These are phyloP conservation scores for Magallana nippona DNA, from an alignment of 2,888 invertebrate genomes.

Conservation along the genomic window DNA sequence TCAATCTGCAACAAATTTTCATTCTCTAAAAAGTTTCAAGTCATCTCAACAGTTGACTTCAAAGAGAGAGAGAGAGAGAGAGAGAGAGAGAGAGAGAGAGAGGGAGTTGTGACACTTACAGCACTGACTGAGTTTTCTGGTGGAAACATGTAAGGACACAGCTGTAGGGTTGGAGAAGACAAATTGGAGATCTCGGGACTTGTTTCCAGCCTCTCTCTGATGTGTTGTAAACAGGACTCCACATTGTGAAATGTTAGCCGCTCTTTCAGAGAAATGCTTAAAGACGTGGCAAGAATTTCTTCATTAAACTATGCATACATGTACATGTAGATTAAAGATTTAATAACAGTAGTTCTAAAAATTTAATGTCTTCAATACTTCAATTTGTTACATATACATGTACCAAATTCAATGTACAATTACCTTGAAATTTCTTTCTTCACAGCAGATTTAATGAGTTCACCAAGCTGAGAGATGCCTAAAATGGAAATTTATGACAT, in stretches of 20 bases:
- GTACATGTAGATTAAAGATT: no score
- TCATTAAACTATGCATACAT: no score
- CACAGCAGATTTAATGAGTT: slow-evolving; percentile 7
- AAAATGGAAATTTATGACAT: background rate
- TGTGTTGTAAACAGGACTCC: slow-evolving; percentile 90
- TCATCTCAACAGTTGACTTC: no score
- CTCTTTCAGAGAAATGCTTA: slow-evolving; percentile 82
- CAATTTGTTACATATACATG: background rate
- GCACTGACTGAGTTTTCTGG: background rate
- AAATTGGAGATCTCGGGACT: slow-evolving; percentile 56
- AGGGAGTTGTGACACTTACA: background rate
- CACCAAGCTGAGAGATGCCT: slow-evolving; percentile 21
- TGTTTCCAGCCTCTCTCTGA: slow-evolving; percentile 86
- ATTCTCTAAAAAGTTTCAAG: no score
- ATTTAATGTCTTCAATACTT: no score
- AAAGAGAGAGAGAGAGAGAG: no score
- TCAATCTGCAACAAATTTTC: no score
- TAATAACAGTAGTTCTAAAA: no score
- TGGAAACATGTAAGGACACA: slow-evolving; percentile 68
- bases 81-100: background rate
- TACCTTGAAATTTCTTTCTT: slow-evolving; percentile 11
- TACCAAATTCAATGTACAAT: background rate
- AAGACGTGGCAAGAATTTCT: slow-evolving; percentile 37
- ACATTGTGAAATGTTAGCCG: slow-evolving; percentile 88
- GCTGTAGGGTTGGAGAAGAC: slow-evolving; percentile 61